Evolutionary conservation across 2,113 vertebrate genomes (phyloP), one percentile per base, ranked within the genome.

Genomic region (Clarias gariepinus): DNA sequence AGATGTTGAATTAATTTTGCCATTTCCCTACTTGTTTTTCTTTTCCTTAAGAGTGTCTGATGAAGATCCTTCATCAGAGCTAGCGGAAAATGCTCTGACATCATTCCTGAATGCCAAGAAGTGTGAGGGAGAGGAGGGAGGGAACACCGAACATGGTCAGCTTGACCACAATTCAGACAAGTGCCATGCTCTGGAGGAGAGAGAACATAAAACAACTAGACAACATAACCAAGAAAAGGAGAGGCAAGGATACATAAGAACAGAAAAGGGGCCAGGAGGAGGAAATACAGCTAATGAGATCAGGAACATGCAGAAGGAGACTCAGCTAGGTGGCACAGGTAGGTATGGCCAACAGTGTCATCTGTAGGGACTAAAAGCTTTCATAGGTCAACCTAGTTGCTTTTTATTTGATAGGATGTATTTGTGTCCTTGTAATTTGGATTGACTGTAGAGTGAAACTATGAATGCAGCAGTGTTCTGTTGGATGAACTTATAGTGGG

Each of bases 141-240:
- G 30, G 82, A 90, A 47, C 86, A 85, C 83, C 74, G 79, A 87
- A 63, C 78, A 33, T 0, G 23, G 57, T 82, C 87, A 86, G 53
- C 90, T 92, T 0, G 90, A 93, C 89, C 88, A 91, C 84, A 92
- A 92, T 74, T 90, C 92, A 83, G 94, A 92, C 90, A 63, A 92
- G 71, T 87, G 82, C 85, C 74, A 61, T 61, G 69, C 53, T 53
- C 28, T 55, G 71, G 68, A 55, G 28, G 33, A 36, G 18, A 66
- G 21, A 71, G 64, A 68, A 53, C 60, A 69, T 25, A 68, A 36
- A 74, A n/a, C 21, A 66, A 85, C 81, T 52, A 76, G 85, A 28
- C 81, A 77, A 66, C 53, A 58, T 86, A 80, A 86, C 47, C 57
- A 52, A 4, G 1, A 61, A 89, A 64, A 84, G 71, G 83, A 52